A percentile compares a stretch with the other conserved stretches of the same genome.
Evolutionary conservation across 2,113 vertebrate genomes (phyloP).

Genomic region (Vanacampus margaritifer): DNA sequence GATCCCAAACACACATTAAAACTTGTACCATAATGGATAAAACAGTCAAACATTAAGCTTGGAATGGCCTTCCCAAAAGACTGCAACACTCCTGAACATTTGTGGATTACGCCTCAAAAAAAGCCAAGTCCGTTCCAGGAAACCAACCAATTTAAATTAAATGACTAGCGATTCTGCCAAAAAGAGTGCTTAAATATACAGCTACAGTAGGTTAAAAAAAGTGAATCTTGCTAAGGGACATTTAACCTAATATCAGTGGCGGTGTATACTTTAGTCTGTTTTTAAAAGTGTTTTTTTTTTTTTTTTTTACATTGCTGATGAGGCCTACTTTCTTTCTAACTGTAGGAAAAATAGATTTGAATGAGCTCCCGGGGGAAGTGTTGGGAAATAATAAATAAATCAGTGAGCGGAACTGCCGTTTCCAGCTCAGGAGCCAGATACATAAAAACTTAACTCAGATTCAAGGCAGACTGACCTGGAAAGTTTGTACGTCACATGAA

Average conservation of each 20-base stretch:
- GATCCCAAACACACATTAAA: neutral
- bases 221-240: neutral
- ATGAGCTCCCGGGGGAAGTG: constrained; percentile 33
- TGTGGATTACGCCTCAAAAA: neutral
- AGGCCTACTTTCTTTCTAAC: constrained; percentile 38
- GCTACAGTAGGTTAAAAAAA: neutral
- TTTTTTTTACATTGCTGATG: constrained; percentile 35
- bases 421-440: constrained; percentile 51
- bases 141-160: neutral
- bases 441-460: constrained; percentile 52
- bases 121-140: neutral
- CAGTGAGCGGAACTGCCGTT: constrained; percentile 60
- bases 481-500: neutral
- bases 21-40: neutral
- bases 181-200: neutral
- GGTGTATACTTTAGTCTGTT: neutral
- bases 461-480: constrained; percentile 34
- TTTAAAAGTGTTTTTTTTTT: neutral
- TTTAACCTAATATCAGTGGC: neutral
- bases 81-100: neutral
- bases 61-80: neutral
- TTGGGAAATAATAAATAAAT: constrained; percentile 67
- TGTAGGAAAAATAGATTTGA: constrained; percentile 55
- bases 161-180: neutral
- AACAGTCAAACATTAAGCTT: neutral